Base-by-base conservation (phyloP, 2,888 invertebrate species). In the Blastobasis lacticolella region DNA sequence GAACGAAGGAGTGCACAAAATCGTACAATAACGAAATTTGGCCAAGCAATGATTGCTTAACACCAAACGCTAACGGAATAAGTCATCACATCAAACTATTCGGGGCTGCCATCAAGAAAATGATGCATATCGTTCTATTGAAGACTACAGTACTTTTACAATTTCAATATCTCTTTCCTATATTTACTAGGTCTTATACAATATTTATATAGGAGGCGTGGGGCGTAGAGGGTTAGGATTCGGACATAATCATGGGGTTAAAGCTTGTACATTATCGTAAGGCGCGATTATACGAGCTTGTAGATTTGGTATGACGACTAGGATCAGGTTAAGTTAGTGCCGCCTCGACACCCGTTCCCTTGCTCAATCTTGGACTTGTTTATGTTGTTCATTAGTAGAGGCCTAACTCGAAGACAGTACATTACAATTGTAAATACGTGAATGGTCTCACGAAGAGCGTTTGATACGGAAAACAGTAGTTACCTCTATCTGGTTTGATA, bases 51-150 rank as follows among this genome's bases (percentile, higher is more conserved):
- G 23, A 23, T 51, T 55, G 50, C 48, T 48, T 51, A 47, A 49
- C 42, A 49, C 51, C 49, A 45, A 51, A 50, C 43, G 36, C 46
- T 49, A 47, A 47, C 43, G 49, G 38, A 61, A 63, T 67, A 67
- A 69, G 65, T 59, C 61, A 62, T 66, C 62, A 66, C 68, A 65
- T 69, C 64, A 66, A 62, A 62, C 65, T 60, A 64, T 66, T 67
- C 64, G 73, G 76, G 71, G 85, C 85, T 86, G 85, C 86, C 87
- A 83, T 78, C 79, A 75, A 68, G 84, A 78, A 85, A 87, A 83
- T 85, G 69, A 86, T 82, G 88, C 89, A 88, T 89, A 89, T 88
- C 88, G 84, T 84, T 82, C 76, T 77, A 84, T 73, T 79, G 74
- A 88, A 89, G 88, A 89, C 88, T 88, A 79, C 77, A 69, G 67